Conservation (phyloP, 2,797 vertebrate species). For the Aldrovandia affinis region DNA sequence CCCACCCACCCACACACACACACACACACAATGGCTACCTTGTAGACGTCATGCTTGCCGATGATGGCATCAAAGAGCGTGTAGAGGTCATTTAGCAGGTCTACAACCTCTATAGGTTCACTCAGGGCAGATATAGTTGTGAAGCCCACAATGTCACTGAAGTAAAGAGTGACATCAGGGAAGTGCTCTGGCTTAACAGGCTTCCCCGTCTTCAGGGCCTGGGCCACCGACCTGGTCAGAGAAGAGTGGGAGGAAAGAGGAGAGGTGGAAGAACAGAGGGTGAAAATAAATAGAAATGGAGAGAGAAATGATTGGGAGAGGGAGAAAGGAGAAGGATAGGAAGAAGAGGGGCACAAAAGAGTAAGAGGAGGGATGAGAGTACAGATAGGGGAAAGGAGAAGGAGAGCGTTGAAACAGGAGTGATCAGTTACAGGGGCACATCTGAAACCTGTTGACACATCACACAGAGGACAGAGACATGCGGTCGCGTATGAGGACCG, state of each 20-base stretch:
- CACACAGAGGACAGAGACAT: background rate
- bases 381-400: background rate
- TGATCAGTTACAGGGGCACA: background rate
- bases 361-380: background rate
- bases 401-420: background rate
- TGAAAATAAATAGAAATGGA: background rate
- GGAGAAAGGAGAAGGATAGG: background rate
- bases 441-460: background rate
- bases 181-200: constrained; percentile 84
- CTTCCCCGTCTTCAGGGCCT: constrained; percentile 83
- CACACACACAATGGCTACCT: constrained; percentile 63
- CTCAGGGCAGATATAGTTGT: constrained; percentile 90
- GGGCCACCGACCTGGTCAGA: constrained; percentile 78
- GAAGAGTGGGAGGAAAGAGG: background rate
- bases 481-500: background rate
- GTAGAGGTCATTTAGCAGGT: constrained; percentile 88
- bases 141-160: constrained; percentile 90
- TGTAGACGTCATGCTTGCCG: constrained; percentile 85
- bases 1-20: constrained; percentile 6
- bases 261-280: background rate
- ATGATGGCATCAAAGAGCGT: constrained; percentile 92
- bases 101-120: constrained; percentile 89
- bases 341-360: background rate
- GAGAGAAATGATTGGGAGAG: background rate
- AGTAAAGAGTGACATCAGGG: constrained; percentile 84